phyloP scores from a whole-genome alignment of 2,113 vertebrate genomes.

The Mixornis gularis region DNA sequence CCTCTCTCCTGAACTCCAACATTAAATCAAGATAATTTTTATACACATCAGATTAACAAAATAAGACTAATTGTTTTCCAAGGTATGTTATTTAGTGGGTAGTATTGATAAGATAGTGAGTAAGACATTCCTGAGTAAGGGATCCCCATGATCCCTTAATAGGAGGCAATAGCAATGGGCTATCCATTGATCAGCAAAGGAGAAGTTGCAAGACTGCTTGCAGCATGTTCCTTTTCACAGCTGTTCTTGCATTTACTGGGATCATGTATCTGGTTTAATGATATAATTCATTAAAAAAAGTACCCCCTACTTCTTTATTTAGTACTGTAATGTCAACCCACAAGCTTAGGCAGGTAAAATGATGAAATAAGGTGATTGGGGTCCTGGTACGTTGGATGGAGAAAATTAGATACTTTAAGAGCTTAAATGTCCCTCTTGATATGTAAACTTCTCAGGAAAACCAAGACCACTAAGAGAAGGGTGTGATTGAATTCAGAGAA shows the following conservation, averaged over 20 bases:
- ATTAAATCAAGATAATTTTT: neutral
- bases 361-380: neutral
- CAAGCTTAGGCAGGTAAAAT: neutral
- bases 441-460: neutral
- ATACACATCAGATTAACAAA: slow-evolving; percentile 2
- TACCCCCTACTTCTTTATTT: neutral
- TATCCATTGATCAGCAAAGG: neutral
- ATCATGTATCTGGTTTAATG: neutral
- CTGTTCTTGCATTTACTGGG: neutral
- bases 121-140: too few relatives aligned
- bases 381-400: neutral
- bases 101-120: slow-evolving; percentile 15
- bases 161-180: neutral
- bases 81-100: neutral
- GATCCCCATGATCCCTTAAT: neutral
- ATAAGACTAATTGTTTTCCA: slow-evolving; percentile 26
- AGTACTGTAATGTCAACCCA: neutral
- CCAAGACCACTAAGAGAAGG: neutral
- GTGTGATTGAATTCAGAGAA: neutral
- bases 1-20: neutral
- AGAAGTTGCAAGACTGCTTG: neutral
- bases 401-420: neutral
- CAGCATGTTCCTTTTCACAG: neutral
- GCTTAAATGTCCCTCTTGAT: neutral
- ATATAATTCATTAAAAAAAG: neutral